Evolutionary conservation across 2,113 vertebrate genomes (phyloP).

Genomic region (Phasianus colchicus): DNA sequence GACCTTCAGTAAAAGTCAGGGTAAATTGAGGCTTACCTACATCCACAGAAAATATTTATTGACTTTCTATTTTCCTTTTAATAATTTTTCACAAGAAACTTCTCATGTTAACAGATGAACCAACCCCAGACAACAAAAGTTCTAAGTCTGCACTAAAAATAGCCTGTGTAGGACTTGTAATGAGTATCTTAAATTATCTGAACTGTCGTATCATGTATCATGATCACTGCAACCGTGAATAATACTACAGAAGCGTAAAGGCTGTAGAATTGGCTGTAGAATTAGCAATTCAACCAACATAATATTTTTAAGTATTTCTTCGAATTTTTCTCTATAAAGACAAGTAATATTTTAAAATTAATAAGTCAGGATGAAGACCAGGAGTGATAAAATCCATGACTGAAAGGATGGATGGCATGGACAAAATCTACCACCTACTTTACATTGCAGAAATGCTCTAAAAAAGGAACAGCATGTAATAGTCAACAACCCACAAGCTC

Average conservation of each 20-base stretch:
- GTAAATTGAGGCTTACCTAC: constrained; percentile 5
- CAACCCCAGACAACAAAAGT: not conserved
- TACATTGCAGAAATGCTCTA: not conserved
- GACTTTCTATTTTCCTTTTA: not conserved
- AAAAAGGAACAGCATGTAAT: not conserved
- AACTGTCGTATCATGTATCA: not conserved
- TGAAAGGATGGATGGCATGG: not conserved
- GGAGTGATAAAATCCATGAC: not conserved
- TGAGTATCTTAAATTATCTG: not conserved
- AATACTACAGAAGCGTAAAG: not conserved
- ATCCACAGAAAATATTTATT: not conserved
- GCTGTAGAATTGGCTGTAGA: not conserved
- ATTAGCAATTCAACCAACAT: not conserved
- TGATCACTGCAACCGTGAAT: not conserved
- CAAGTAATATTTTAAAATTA: not conserved
- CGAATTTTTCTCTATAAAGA: not conserved
- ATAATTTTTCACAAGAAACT: not conserved
- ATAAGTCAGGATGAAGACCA: not conserved
- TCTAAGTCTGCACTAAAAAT: not conserved
- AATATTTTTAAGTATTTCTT: not conserved
- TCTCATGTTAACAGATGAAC: not conserved
- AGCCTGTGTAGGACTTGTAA: not conserved
- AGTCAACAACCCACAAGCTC: too few relatives aligned
- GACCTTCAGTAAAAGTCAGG: not conserved
- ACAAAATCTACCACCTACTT: not conserved